These are phyloP conservation scores for Pitta sordida DNA, from an alignment of 2,113 vertebrate genomes.

Conservation along the genomic window DNA sequence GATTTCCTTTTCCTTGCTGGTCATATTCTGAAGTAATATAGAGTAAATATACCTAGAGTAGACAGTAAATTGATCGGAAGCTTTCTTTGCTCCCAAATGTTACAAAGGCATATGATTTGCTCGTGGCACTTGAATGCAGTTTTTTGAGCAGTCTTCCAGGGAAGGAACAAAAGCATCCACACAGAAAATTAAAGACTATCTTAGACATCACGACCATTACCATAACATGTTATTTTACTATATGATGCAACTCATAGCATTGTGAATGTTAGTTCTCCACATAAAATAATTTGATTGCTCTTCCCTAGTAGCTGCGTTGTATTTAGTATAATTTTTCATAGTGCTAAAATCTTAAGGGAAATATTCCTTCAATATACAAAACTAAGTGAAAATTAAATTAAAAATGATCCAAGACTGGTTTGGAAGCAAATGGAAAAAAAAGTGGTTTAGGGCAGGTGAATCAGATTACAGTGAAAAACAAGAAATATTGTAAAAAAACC, in stretches of 20 bases:
- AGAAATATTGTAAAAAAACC: not conserved
- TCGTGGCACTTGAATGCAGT: not conserved
- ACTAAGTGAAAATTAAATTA: not conserved
- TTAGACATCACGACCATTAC: not conserved
- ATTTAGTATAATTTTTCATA: not conserved
- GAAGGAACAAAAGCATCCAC: not conserved
- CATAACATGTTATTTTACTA: not conserved
- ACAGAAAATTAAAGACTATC: not conserved
- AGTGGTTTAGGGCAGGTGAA: not conserved
- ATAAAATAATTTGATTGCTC: not conserved
- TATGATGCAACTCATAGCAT: not conserved
- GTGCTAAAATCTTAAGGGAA: not conserved
- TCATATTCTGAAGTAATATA: not conserved
- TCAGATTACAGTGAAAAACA: not conserved
- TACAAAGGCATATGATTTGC: not conserved
- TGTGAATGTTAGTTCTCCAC: not conserved
- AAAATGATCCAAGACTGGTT: not conserved
- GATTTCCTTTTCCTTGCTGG: not conserved
- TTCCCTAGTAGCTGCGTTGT: not conserved
- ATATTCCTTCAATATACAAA: not conserved
- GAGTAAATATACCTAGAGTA: not conserved
- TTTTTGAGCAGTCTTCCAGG: not conserved
- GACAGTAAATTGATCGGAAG: not conserved
- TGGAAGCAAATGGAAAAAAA: not conserved
- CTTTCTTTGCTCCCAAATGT: not conserved